A percentile compares a stretch with the other conserved stretches of the same genome.
Evolutionary conservation across 2,113 vertebrate species (phyloP).

Genomic region (Narcine bancroftii): DNA sequence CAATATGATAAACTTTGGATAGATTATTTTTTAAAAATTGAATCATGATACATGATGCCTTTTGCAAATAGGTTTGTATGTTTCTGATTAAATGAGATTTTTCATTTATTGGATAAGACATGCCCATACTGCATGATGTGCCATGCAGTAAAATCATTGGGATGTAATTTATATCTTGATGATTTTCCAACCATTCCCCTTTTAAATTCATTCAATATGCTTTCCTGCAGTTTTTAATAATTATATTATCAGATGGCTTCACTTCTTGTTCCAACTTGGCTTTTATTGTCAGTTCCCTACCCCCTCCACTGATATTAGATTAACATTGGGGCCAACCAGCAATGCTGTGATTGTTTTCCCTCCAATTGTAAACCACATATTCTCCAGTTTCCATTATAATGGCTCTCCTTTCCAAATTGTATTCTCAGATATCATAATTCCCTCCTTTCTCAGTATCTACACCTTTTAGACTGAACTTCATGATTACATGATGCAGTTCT

Average conservation of each 20-base stretch:
- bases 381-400: no score
- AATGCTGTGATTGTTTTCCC: no score
- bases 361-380: no score
- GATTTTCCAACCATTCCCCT: neutral
- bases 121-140: neutral
- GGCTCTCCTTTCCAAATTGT: no score
- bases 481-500: neutral
- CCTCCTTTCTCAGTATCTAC: neutral
- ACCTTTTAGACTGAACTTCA: neutral
- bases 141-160: neutral
- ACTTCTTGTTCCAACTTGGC: no score
- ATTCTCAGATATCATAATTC: neutral
- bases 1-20: neutral
- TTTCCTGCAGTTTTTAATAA: no score
- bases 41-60: neutral
- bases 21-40: neutral
- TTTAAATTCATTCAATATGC: neutral
- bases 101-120: neutral
- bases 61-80: neutral
- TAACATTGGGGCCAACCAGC: no score
- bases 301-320: no score
- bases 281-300: no score
- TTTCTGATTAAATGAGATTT: neutral
- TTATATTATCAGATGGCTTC: no score
- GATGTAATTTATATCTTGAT: neutral